Conservation (phyloP, 1,140 invertebrate genomes). For the Gryon sp. region DNA sequence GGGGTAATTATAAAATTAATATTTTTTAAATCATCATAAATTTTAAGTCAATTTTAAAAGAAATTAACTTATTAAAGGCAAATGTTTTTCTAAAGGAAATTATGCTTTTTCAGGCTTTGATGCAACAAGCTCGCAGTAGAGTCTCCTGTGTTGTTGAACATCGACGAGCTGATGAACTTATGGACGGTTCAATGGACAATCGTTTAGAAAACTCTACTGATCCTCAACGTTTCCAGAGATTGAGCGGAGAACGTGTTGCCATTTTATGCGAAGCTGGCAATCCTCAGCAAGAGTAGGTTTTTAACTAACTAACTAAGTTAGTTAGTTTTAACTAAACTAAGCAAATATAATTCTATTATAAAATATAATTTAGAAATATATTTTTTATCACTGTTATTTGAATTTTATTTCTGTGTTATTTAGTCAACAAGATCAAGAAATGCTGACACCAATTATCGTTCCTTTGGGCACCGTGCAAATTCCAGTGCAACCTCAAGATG, state of each 20-base stretch:
- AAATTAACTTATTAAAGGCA: too few relatives aligned
- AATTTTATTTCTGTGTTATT: slow-evolving; percentile 2
- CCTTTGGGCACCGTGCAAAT: slow-evolving; percentile 76
- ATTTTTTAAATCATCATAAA: slow-evolving; percentile 10
- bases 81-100: too few relatives aligned
- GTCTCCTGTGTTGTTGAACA: slow-evolving; percentile 94
- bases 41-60: too few relatives aligned
- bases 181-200: slow-evolving; percentile 82
- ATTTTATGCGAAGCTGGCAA: slow-evolving; percentile 91
- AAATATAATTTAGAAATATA: too few relatives aligned
- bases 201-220: slow-evolving; percentile 83
- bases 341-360: too few relatives aligned
- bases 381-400: too few relatives aligned
- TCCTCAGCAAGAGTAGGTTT: slow-evolving; percentile 81
- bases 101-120: slow-evolving; percentile 66
- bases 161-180: slow-evolving; percentile 88
- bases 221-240: slow-evolving; percentile 84
- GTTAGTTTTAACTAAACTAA: too few relatives aligned
- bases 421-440: slow-evolving; percentile 74
- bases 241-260: slow-evolving; percentile 90
- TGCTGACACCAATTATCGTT: slow-evolving; percentile 77
- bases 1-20: slow-evolving; percentile 81
- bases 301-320: too few relatives aligned
- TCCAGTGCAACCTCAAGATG: slow-evolving; percentile 73
- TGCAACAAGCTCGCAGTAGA: slow-evolving; percentile 79